Evolutionary conservation across 53 echinoderm and acorn worm genomes (phyloP).

Genomic region (Mesocentrotus franciscanus): DNA sequence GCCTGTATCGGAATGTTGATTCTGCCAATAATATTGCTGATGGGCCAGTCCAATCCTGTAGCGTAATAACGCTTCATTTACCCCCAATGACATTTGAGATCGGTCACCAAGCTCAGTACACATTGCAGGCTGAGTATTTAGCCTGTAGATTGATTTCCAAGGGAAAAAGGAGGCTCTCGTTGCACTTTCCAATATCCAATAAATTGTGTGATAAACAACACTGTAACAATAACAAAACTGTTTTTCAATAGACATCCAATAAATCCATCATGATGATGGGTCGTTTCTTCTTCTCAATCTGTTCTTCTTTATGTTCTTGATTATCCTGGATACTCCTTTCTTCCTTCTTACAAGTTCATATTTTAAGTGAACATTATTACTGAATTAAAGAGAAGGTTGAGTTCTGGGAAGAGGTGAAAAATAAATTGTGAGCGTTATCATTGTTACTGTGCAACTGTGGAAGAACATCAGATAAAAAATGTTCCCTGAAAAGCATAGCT

Average conservation of each 20-base stretch:
- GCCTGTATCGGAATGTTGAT: constrained; percentile 65
- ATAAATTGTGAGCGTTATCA: too few relatives aligned
- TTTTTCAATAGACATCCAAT: background rate
- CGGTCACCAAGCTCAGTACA: constrained; percentile 43
- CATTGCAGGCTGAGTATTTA: constrained; percentile 30
- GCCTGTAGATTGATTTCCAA: constrained; percentile 6
- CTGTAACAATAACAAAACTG: background rate
- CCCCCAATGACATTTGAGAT: constrained; percentile 62
- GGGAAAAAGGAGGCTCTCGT: background rate
- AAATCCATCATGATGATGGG: background rate
- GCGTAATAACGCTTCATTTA: constrained; percentile 57
- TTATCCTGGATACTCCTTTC: background rate
- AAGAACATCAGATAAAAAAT: too few relatives aligned
- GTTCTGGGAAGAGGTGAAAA: too few relatives aligned
- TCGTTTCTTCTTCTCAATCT: background rate
- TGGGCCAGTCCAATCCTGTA: constrained; percentile 40
- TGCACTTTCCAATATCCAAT: constrained; percentile 54
- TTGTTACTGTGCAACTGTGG: too few relatives aligned
- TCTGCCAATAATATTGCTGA: constrained; percentile 51
- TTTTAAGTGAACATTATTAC: background rate
- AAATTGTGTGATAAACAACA: background rate
- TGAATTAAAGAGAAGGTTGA: too few relatives aligned
- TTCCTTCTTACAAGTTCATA: background rate
- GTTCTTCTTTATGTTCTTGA: background rate
- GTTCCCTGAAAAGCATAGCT: too few relatives aligned